Base-by-base conservation (phyloP, 2,113 vertebrate species). In the Prietella phreatophila region DNA sequence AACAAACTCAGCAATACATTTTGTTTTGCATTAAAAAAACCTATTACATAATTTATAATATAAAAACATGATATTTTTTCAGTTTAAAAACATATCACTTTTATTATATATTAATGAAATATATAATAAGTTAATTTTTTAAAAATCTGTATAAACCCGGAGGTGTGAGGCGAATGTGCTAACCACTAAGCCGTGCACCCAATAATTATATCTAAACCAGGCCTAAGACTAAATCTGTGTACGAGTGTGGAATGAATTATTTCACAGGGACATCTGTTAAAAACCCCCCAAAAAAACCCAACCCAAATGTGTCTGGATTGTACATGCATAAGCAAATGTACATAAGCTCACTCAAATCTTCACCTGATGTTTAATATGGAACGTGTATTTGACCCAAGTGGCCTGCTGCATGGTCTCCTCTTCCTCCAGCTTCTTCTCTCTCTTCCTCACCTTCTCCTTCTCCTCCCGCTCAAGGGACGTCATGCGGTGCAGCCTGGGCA, bases 321-420 rank as follows among this genome's bases (percentile, higher is more conserved):
- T 85, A 36, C 67, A 25, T 39, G 73, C 14, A 67, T 36, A 76
- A 25, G 47, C 9, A 39, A 61, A 4, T 80, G 73, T 36, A 36
- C 17, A 53, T 53, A 33, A 27, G 15, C 60, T 10, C 47, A n/a
- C n/a, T 53, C 47, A 53, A 53, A 56, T 55, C 76, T 80, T 39
- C 91, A 97, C 97, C 96, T 97, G 97, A 86, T 97, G 97, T 87
- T 97, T 97, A 53, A 97, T 95, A 86, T 96, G 97, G 92, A 97
- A 96, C 4, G 96, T 97, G 9, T 97, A 97, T 90, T 97, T 97
- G 87, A 97, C 97, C 97, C 97, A 97, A 0, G 97, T 97, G 76
- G 97, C 97, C 89, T 97, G 97, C 89, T 97, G 97, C 96, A 97
- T 96, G 1, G 95, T 97, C 94, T 97, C 97, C 89, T 97, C 97